A percentile compares a stretch with the other conserved stretches of the same genome.
These are phyloP conservation scores for Plusia festucae DNA, from an alignment of 2,888 invertebrate genomes.

Conservation along the genomic window DNA sequence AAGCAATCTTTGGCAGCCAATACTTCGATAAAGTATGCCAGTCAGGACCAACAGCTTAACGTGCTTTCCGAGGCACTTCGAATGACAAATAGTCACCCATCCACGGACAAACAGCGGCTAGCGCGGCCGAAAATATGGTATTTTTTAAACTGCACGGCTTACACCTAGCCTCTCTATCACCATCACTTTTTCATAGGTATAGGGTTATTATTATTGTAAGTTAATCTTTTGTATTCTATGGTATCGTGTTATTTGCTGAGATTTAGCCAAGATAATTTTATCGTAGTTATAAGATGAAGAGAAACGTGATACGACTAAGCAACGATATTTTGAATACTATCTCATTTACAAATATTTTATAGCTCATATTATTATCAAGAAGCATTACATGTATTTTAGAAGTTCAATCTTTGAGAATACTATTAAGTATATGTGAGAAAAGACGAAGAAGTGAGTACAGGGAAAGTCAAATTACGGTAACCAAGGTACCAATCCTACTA, in stretches of 20 bases:
- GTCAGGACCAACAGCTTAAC: too few species aligned
- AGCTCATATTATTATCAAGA: neutral
- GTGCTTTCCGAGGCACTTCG: too few species aligned
- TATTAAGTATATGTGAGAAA: neutral
- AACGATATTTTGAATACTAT: neutral
- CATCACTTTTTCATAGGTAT: too few species aligned
- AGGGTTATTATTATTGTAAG: neutral
- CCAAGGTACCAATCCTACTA: neutral
- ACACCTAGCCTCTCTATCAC: too few species aligned
- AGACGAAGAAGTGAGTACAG: neutral
- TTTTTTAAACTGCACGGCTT: too few species aligned
- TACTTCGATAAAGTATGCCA: too few species aligned
- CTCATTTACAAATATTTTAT: constrained; percentile 4
- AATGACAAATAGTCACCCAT: too few species aligned
- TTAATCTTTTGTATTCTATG: too few species aligned
- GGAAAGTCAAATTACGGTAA: neutral
- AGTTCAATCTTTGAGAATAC: constrained; percentile 2
- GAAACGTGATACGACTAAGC: constrained; percentile 4
- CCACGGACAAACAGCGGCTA: too few species aligned
- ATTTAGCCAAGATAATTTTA: neutral
- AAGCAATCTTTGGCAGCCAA: too few species aligned
- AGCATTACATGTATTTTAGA: neutral
- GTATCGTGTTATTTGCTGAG: neutral
- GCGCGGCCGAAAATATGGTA: too few species aligned
- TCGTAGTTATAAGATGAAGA: neutral